Evolutionary conservation across 92 coral and sea anemone genomes (phyloP), one percentile per base, ranked within the genome.

Genomic region (Blastomussa wellsi): DNA sequence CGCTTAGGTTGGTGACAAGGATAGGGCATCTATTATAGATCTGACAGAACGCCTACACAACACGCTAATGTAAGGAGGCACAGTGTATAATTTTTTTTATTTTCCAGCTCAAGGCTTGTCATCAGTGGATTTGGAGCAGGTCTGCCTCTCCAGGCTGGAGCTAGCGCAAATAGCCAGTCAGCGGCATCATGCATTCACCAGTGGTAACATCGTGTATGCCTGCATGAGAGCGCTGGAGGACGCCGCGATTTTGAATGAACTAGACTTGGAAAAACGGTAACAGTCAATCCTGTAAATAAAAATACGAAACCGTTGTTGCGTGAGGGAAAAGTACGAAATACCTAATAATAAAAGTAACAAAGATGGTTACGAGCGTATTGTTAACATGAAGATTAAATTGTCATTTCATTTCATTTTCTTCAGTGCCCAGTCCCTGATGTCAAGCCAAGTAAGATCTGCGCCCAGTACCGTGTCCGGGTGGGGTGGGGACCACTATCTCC

Each of bases 181-280:
- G 83, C 84, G 92, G 35, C 91, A 95, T 72, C 91, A 94, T 53
- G 87, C 97, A 9, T 92, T 97, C 52, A 88, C 94, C 7, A 92
- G 90, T n/a, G 99, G 95, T 36, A 89, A 88, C 72, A 79, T 86
- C 8, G 90, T 94, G 73, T 97, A 93, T 81, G 77, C 93, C 6
- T 93, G 95, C 76, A 97, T 97, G 99, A 93, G 98, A 82, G 90
- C 97, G 0, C 75, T 97, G 77, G 99, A 94, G 79, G 99, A 97
- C 38, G 99, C 98, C 9, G 94, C 95, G 7, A 92, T 97, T 29
- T 71, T 97, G 74, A 90, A 88, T 65, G 98, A 97, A 60, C 93
- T 91, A 77, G 95, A 90, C 75, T 76, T 89, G 29, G 98, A 95
- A 31, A 93, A 91, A 80, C 93, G 94, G 99, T 96, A 64, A 52